Evolutionary conservation across 1,140 invertebrate species (phyloP).

Genomic region (Zaprionus nigranus): DNA sequence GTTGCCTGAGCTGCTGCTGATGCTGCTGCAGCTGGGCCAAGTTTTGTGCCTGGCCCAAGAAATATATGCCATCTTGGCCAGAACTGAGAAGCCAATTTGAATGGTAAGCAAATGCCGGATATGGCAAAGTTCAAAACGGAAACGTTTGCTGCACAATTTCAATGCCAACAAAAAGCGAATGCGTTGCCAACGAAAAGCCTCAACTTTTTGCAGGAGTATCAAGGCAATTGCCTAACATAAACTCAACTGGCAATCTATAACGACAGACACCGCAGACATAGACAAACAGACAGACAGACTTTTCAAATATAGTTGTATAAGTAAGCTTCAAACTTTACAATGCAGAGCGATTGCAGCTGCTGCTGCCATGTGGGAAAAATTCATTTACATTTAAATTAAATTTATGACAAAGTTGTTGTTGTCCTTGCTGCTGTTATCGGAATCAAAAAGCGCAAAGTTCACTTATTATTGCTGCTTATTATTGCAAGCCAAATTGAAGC

Average conservation of each 20-base stretch:
- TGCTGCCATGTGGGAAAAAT: conserved; percentile 39
- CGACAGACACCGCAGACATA: conserved; percentile 18
- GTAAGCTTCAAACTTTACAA: conserved; percentile 54
- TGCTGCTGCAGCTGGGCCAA: background rate
- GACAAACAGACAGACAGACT: conserved; percentile 13
- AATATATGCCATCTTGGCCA: conserved; percentile 33
- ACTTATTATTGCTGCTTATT: conserved; percentile 30
- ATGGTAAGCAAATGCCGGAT: conserved; percentile 68
- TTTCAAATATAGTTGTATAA: conserved; percentile 50
- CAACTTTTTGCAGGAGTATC: conserved; percentile 12
- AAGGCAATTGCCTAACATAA: conserved; percentile 35
- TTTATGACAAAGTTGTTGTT: conserved; percentile 46
- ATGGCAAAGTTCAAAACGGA: conserved; percentile 68
- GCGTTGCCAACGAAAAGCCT: conserved; percentile 27
- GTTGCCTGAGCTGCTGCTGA: no score
- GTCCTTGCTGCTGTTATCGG: conserved; percentile 9
- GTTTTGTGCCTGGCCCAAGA: conserved; percentile 22
- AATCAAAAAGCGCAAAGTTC: conserved; percentile 38
- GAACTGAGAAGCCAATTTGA: conserved; percentile 51
- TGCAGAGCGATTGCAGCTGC: background rate
- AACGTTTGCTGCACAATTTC: conserved; percentile 61
- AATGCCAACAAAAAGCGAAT: conserved; percentile 43
- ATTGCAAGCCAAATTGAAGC: conserved; percentile 39
- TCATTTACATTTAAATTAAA: conserved; percentile 66
- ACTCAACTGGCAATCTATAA: conserved; percentile 49